Percentiles rank a stretch among this genome's conserved stretches.
phyloP scores from a whole-genome alignment of 1,140 invertebrate genomes.

The Campoletis sonorensis region DNA sequence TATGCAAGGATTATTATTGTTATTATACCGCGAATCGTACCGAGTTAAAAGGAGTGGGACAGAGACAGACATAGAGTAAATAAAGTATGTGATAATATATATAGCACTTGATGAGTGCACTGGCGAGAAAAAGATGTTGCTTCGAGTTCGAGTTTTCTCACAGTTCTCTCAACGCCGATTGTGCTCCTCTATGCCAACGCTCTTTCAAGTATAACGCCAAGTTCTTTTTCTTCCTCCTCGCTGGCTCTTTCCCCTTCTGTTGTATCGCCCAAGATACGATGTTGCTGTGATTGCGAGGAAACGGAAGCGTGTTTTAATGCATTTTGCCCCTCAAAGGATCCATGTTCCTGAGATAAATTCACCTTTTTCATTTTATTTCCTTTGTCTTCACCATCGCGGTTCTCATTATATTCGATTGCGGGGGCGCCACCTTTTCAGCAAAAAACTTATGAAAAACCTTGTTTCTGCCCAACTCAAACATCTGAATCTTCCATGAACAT shows the following conservation, averaged over 20 bases:
- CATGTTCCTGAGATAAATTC: conserved; percentile 14
- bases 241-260: conserved; percentile 7
- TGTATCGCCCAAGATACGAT: background rate
- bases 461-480: background rate
- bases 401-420: background rate
- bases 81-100: conserved; percentile 7
- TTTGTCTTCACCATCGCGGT: background rate
- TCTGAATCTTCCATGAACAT: background rate
- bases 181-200: background rate
- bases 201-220: conserved; percentile 21
- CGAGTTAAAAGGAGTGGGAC: background rate
- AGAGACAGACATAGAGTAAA: conserved; percentile 2
- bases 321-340: conserved; percentile 32
- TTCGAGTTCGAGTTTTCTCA: conserved; percentile 26
- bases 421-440: background rate
- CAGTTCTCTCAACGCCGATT: conserved; percentile 28
- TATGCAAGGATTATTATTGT: conserved; percentile 15
- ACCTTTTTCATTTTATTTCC: conserved; percentile 22
- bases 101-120: conserved; percentile 10
- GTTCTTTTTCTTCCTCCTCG: background rate
- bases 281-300: conserved; percentile 34
- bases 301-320: conserved; percentile 38
- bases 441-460: background rate
- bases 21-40: conserved; percentile 29
- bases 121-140: conserved; percentile 39